A percentile compares a stretch with the other conserved stretches of the same genome.
These are phyloP conservation scores for Spialia ferax DNA, from an alignment of 2,888 invertebrate genomes.

Conservation along the genomic window DNA sequence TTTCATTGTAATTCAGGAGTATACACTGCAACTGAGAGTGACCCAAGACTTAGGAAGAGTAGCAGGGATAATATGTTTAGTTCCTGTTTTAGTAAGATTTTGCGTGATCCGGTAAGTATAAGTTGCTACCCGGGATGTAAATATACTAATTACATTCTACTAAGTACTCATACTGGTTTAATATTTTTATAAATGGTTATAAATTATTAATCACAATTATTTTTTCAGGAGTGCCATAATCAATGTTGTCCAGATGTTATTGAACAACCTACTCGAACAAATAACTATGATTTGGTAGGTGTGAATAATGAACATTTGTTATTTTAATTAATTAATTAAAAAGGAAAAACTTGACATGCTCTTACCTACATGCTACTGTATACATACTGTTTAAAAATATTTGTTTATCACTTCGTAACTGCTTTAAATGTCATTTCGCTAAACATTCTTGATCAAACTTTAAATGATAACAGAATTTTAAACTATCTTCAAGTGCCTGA, in stretches of 20 bases:
- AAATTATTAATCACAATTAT: too few relatives aligned
- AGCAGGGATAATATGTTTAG: neutral
- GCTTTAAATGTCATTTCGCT: too few relatives aligned
- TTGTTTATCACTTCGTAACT: too few relatives aligned
- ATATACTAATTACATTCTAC: neutral
- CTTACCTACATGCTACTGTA: too few relatives aligned
- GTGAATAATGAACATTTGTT: too few relatives aligned
- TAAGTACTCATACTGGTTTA: neutral
- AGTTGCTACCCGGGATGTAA: neutral
- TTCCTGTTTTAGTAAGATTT: neutral
- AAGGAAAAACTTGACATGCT: too few relatives aligned
- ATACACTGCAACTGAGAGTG: neutral
- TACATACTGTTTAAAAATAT: too few relatives aligned
- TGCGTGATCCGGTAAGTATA: slow-evolving; percentile 28
- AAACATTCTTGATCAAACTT: too few relatives aligned
- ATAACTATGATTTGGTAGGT: slow-evolving; percentile 10
- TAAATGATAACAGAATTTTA: too few relatives aligned
- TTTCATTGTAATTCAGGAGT: neutral
- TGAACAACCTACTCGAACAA: neutral
- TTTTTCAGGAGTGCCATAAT: slow-evolving; percentile 21
- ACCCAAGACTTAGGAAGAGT: neutral
- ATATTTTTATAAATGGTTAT: neutral
- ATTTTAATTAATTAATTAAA: too few relatives aligned
- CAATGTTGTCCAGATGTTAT: neutral
- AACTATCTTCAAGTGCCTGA: slow-evolving; percentile 13